phyloP scores from a whole-genome alignment of 1,140 invertebrate genomes.

The Paraescarpia echinospica region DNA sequence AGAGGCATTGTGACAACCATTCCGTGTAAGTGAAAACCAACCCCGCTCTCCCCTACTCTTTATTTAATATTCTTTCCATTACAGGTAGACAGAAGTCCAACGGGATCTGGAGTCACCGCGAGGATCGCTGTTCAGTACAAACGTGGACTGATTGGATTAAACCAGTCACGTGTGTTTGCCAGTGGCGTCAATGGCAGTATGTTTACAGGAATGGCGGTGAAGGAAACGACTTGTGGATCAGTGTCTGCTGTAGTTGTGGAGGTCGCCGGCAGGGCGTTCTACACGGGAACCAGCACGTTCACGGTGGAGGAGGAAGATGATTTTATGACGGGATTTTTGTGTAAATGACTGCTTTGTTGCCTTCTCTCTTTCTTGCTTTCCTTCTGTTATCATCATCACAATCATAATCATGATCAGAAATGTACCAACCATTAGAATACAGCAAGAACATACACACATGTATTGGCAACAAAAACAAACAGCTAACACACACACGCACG shows the following conservation, averaged over 20 bases:
- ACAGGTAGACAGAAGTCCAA: conserved; percentile 54
- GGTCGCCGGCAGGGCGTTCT: conserved; percentile 48
- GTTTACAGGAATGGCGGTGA: conserved; percentile 39
- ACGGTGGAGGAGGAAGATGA: conserved; percentile 44
- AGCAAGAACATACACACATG: too few relatives aligned
- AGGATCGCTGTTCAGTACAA: conserved; percentile 49
- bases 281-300: conserved; percentile 42
- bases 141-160: conserved; percentile 38
- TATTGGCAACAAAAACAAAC: too few relatives aligned
- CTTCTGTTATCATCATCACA: too few relatives aligned
- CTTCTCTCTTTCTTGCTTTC: too few relatives aligned
- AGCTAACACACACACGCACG: too few relatives aligned
- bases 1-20: too few relatives aligned
- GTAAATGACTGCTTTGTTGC: too few relatives aligned
- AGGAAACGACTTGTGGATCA: conserved; percentile 17
- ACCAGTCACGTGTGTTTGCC: conserved; percentile 41
- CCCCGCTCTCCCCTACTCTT: too few relatives aligned
- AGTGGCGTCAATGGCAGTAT: conserved; percentile 37
- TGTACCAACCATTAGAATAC: too few relatives aligned
- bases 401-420: too few relatives aligned
- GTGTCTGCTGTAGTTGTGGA: conserved; percentile 44
- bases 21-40: too few relatives aligned
- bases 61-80: background rate
- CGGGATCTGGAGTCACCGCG: conserved; percentile 52
- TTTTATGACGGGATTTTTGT: conserved; percentile 44